phyloP scores from a whole-genome alignment of 1,140 invertebrate genomes.

The Yoshiicerus persimilis region DNA sequence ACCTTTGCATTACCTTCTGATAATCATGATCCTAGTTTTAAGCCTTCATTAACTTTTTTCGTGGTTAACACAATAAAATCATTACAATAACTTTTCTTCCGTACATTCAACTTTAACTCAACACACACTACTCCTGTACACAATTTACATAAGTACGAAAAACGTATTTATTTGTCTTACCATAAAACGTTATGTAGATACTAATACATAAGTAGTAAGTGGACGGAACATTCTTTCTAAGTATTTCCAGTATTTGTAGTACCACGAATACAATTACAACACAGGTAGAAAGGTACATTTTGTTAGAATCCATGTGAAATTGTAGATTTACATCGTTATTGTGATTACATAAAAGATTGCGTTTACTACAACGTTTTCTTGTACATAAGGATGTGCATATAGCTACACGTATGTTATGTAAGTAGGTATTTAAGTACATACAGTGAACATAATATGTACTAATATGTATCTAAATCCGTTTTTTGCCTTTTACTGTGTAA shows the following conservation, averaged over 20 bases:
- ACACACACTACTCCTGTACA: not conserved
- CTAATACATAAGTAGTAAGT: no score
- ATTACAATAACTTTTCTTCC: not conserved
- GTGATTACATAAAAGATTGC: not conserved
- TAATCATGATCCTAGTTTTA: not conserved
- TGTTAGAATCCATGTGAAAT: not conserved
- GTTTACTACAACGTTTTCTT: not conserved
- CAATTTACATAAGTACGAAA: not conserved
- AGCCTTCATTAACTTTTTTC: constrained; percentile 1
- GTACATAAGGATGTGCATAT: not conserved
- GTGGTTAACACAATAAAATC: not conserved
- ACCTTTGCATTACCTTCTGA: not conserved
- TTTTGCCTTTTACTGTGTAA: no score
- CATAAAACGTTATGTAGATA: not conserved
- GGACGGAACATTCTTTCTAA: no score
- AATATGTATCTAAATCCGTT: no score
- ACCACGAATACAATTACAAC: no score
- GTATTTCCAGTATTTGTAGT: no score
- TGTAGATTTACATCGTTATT: not conserved
- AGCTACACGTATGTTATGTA: no score
- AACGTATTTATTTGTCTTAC: not conserved
- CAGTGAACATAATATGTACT: no score
- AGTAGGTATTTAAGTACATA: no score
- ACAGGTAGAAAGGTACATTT: not conserved
- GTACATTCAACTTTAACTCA: not conserved